A percentile compares a stretch with the other conserved stretches of the same genome.
phyloP scores from a whole-genome alignment of 2,797 vertebrate genomes.

The Platyrinchus mystaceus region DNA sequence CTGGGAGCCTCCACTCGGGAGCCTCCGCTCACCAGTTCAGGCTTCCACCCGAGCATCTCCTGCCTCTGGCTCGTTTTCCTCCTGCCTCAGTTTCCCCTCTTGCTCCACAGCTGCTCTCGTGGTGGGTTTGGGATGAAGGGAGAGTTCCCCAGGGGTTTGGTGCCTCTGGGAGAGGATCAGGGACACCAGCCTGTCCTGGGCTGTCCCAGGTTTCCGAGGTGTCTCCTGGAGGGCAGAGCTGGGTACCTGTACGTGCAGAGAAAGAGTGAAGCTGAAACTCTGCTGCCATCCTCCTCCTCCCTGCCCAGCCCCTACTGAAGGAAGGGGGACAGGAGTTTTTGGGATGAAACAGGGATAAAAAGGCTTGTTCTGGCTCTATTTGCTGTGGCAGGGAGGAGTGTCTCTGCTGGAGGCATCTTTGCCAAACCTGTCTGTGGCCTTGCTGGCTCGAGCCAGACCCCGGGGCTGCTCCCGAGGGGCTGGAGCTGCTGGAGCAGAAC shows the following conservation, averaged over 20 bases:
- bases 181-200: neutral
- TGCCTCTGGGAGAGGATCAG: neutral
- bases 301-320: neutral
- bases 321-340: neutral
- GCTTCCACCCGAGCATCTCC: rapidly evolving
- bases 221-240: neutral
- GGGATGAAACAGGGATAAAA: neutral
- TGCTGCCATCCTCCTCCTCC: neutral
- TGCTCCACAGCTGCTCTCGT: neutral
- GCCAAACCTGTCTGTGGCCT: neutral
- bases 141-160: rapidly evolving
- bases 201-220: neutral
- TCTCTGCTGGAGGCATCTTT: neutral
- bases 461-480: rapidly evolving
- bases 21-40: too few species aligned
- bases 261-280: neutral
- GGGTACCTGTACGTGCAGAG: rapidly evolving
- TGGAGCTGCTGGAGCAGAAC: rapidly evolving
- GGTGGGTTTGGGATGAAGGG: neutral
- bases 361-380: rapidly evolving
- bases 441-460: rapidly evolving
- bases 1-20: neutral
- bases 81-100: neutral
- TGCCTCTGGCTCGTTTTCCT: too few species aligned
- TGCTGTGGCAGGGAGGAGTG: neutral